Conservation (phyloP, 2,113 vertebrate species). For the Chitala chitala region DNA sequence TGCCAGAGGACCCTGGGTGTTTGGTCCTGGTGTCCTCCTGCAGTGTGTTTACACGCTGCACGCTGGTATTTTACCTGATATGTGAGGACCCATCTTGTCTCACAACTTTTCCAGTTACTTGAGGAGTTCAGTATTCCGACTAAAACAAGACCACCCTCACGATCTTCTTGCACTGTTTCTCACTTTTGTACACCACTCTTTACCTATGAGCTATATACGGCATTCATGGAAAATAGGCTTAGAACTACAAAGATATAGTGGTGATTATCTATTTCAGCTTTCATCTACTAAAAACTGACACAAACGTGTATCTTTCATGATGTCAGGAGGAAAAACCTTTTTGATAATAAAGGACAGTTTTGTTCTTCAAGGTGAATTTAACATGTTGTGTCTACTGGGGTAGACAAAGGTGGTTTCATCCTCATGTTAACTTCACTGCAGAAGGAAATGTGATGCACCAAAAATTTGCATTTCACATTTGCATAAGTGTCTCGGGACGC, state of each 20-base stretch:
- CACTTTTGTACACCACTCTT: not conserved
- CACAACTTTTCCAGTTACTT: too few species aligned
- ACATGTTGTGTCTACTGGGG: not conserved
- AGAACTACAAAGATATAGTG: not conserved
- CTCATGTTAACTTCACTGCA: not conserved
- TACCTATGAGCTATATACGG: not conserved
- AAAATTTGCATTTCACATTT: not conserved
- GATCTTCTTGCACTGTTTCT: not conserved
- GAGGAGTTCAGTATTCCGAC: too few species aligned
- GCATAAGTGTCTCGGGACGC: not conserved
- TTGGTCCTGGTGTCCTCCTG: too few species aligned
- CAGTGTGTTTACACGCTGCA: too few species aligned
- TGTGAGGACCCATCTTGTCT: too few species aligned
- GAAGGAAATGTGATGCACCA: not conserved
- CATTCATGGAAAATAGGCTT: slow-evolving; percentile 1
- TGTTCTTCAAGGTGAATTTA: not conserved
- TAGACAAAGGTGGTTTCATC: not conserved
- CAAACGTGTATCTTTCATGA: not conserved
- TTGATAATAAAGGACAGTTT: not conserved
- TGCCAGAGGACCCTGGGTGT: too few species aligned
- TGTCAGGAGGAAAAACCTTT: not conserved
- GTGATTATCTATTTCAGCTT: not conserved
- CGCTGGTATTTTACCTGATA: too few species aligned
- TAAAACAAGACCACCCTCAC: too few species aligned
- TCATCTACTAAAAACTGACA: not conserved